Conservation (phyloP, 2,888 invertebrate species). For the Neoitamus cyanurus region DNA sequence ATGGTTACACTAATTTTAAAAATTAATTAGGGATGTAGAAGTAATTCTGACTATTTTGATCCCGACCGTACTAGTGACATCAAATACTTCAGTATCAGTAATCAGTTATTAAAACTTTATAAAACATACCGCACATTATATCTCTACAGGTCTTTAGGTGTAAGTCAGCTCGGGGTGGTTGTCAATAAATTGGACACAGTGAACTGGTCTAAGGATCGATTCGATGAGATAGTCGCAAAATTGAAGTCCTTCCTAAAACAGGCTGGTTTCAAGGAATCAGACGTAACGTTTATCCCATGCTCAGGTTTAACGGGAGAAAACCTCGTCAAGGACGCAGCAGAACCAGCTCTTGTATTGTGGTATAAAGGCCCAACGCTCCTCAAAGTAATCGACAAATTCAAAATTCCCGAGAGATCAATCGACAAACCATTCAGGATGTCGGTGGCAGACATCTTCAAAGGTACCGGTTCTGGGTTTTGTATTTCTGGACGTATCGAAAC, state of each 20-base stretch:
- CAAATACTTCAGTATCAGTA: too few relatives aligned
- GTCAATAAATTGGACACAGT: slow-evolving; percentile 98
- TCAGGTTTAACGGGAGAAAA: slow-evolving; percentile 98
- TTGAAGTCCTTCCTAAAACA: slow-evolving; percentile 86
- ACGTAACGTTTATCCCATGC: slow-evolving; percentile 92
- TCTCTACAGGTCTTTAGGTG: slow-evolving; percentile 74
- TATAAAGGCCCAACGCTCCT: slow-evolving; percentile 88
- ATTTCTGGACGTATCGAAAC: slow-evolving; percentile 93
- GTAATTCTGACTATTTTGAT: too few relatives aligned
- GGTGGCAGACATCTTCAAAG: slow-evolving; percentile 96
- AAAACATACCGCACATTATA: not conserved
- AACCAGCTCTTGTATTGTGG: slow-evolving; percentile 75
- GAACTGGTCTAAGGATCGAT: slow-evolving; percentile 91
- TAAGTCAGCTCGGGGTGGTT: slow-evolving; percentile 92
- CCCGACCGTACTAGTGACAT: too few relatives aligned
- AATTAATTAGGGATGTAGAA: too few relatives aligned
- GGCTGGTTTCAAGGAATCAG: slow-evolving; percentile 89
- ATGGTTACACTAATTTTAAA: too few relatives aligned
- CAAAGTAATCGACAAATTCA: slow-evolving; percentile 87
- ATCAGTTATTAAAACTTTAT: too few relatives aligned
- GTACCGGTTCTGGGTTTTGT: slow-evolving; percentile 89
- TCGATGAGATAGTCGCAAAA: slow-evolving; percentile 87
- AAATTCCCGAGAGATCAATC: slow-evolving; percentile 86
- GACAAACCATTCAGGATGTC: slow-evolving; percentile 90
- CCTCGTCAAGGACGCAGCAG: slow-evolving; percentile 76